phyloP scores from a whole-genome alignment of 2,888 invertebrate species.

The Pseudanteris insignis region DNA sequence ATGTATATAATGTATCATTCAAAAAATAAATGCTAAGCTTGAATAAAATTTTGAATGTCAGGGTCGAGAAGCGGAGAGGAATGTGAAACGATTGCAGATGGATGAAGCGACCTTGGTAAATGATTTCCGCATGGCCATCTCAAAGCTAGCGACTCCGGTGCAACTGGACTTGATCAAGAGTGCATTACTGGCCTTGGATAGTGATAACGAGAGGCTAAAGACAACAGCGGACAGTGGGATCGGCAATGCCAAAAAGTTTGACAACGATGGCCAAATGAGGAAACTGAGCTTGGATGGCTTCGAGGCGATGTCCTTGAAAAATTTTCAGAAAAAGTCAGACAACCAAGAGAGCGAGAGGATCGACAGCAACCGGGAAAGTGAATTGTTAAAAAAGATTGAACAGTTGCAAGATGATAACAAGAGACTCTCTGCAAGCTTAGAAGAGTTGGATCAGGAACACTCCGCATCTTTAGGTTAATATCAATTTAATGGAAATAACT shows the following conservation, averaged over 20 bases:
- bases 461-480: conserved; percentile 71
- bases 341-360: conserved; percentile 24
- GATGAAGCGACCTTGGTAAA: conserved; percentile 59
- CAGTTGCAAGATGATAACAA: conserved; percentile 71
- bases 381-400: conserved; percentile 67
- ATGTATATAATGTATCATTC: too few species aligned
- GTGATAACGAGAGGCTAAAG: conserved; percentile 50
- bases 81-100: conserved; percentile 56
- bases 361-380: conserved; percentile 49
- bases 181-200: conserved; percentile 59
- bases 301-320: conserved; percentile 48
- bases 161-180: conserved; percentile 58
- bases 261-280: conserved; percentile 49
- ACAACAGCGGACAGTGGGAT: conserved; percentile 5
- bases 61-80: conserved; percentile 60
- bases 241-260: conserved; percentile 51
- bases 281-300: conserved; percentile 45
- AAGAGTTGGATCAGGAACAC: conserved; percentile 80
- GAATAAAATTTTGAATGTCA: conserved; percentile 43
- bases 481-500: too few species aligned
- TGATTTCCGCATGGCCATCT: conserved; percentile 61
- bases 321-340: conserved; percentile 43
- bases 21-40: conserved; percentile 5
- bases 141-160: conserved; percentile 61
- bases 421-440: conserved; percentile 71